Evolutionary conservation across 1,140 invertebrate genomes (phyloP), one percentile per base, ranked within the genome.

Genomic region (Polypedilum pembai): DNA sequence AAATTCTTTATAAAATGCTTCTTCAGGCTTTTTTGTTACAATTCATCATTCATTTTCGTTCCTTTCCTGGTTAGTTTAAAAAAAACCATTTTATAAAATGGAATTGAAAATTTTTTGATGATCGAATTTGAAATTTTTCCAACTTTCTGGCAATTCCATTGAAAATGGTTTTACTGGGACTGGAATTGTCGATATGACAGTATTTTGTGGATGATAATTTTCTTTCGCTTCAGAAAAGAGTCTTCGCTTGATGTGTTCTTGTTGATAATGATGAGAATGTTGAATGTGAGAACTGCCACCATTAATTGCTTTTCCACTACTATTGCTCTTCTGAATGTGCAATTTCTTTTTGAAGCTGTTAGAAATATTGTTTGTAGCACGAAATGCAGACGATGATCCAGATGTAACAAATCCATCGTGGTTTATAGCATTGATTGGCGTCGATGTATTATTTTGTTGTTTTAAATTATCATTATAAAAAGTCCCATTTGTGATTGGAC

Each of bases 51-150:
- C 24, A 33, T 33, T 33, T 33, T 33, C 24, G 1, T 33, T 3
- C 24, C 5, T 5, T 33, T 33, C 5, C 24, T 45, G 2, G 3
- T 3, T 8, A 45, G 3, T 1, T 15, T 45, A 15, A 45, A 7
- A 10, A 41, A 8, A 45, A 45, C 41, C 41, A 12, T 45, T 8
- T 45, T 45, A 45, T 45, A 12, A 66, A 15, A 66, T 66, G 17
- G 15, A 69, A 69, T 69, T 18, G 10, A 69, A 69, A 21, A 69
- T 18, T 5, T 69, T 69, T 12, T 69, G 65, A 69, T 69, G 65
- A 69, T 69, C 65, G 20, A 69, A 69, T 69, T 69, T 69, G 17
- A 69, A 69, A 69, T 69, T 69, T 21, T 69, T 69, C 65, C 65
- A 69, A 18, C 65, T 20, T 18, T 69, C 65, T 69, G 65, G 65